Percentiles rank a stretch among this genome's conserved stretches.
Evolutionary conservation across 2,888 invertebrate genomes (phyloP).

Genomic region (Malacosoma neustria): DNA sequence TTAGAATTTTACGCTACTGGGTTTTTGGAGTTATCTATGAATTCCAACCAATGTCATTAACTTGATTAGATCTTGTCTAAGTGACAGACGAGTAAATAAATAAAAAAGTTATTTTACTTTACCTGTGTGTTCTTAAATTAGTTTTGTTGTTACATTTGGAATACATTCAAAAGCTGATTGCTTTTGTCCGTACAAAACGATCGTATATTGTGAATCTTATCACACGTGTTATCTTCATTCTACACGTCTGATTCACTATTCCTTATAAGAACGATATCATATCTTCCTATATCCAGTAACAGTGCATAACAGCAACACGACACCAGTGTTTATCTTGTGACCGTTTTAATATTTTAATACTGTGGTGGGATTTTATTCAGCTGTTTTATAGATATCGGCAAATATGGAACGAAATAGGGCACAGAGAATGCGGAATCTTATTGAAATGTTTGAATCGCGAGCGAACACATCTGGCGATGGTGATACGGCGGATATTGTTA

Average conservation of each 20-base stretch:
- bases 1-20: too few species aligned
- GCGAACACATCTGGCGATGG: conserved; percentile 24
- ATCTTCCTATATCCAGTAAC: background rate
- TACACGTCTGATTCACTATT: background rate
- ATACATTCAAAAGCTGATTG: background rate
- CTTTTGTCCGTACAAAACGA: background rate
- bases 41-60: too few species aligned
- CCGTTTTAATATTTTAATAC: background rate
- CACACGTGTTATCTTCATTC: background rate
- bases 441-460: conserved; percentile 54
- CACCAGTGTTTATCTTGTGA: background rate
- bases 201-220: background rate
- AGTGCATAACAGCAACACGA: background rate
- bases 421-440: conserved; percentile 41
- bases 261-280: background rate
- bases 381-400: conserved; percentile 6
- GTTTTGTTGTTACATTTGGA: too few species aligned
- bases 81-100: too few species aligned
- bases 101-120: too few species aligned
- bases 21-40: too few species aligned
- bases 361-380: background rate
- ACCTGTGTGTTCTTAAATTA: too few species aligned
- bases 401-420: conserved; percentile 31
- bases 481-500: conserved; percentile 26
- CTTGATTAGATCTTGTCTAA: too few species aligned